These are phyloP conservation scores for Lagodon rhomboides DNA, from an alignment of 2,797 vertebrate species.

Conservation along the genomic window DNA sequence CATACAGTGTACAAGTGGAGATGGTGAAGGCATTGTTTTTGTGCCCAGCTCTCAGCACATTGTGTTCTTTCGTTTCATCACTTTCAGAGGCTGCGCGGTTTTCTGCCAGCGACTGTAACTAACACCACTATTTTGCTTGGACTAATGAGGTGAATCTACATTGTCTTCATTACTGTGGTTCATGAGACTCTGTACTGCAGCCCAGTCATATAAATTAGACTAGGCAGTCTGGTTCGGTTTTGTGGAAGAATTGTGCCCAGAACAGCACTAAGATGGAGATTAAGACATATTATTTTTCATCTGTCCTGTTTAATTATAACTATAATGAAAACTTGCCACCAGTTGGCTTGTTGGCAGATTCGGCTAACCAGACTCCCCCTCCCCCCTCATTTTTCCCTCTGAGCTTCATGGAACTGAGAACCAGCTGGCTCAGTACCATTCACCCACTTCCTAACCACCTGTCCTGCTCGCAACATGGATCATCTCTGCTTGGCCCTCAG, in stretches of 20 bases:
- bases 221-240: not conserved
- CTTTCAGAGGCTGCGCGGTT: conserved; percentile 6
- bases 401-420: conserved; percentile 42
- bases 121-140: conserved; percentile 2
- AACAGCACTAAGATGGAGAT: conserved; percentile 14
- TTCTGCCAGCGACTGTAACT: conserved; percentile 3
- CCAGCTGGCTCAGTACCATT: conserved; percentile 50
- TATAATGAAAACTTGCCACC: conserved; percentile 42
- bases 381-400: conserved; percentile 30
- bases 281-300: conserved; percentile 23
- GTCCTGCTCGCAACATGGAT: conserved; percentile 50
- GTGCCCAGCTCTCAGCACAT: not conserved
- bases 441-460: conserved; percentile 71
- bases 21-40: not conserved
- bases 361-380: conserved; percentile 22
- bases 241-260: conserved; percentile 1
- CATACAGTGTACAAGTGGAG: not conserved
- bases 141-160: conserved; percentile 23
- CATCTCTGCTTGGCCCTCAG: conserved; percentile 33
- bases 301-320: conserved; percentile 38
- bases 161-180: conserved; percentile 3
- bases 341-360: conserved; percentile 49
- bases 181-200: conserved; percentile 10
- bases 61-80: conserved; percentile 1
- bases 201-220: not conserved